phyloP scores from a whole-genome alignment of 1,140 invertebrate species.

The Drosophila biarmipes region DNA sequence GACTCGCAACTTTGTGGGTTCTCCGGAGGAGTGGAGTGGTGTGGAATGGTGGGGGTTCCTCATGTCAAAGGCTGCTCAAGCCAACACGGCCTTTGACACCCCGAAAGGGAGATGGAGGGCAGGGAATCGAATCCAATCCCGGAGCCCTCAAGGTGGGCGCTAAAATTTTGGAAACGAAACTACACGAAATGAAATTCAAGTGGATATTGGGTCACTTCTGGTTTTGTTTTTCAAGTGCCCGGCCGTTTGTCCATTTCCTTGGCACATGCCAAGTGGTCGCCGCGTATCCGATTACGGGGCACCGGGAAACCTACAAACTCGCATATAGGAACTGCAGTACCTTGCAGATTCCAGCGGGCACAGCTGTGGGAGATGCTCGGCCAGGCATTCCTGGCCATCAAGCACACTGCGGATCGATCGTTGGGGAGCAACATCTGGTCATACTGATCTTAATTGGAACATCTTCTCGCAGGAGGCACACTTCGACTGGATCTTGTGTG shows the following conservation, averaged over 20 bases:
- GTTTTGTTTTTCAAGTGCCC: constrained; percentile 65
- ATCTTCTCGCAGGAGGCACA: constrained; percentile 14
- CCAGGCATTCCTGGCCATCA: constrained; percentile 45
- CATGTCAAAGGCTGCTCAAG: constrained; percentile 61
- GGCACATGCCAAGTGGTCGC: constrained; percentile 73
- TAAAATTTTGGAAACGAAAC: constrained; percentile 56
- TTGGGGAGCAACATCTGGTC: constrained; percentile 57
- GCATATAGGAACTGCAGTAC: neutral
- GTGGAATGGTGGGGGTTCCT: neutral
- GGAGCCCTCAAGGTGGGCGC: constrained; percentile 39
- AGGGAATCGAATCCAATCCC: constrained; percentile 26
- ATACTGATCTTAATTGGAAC: constrained; percentile 71
- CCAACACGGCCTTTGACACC: constrained; percentile 75
- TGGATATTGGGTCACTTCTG: constrained; percentile 68
- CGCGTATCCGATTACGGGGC: constrained; percentile 55
- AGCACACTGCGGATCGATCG: constrained; percentile 47
- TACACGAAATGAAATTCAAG: constrained; percentile 76
- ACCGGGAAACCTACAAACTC: constrained; percentile 29
- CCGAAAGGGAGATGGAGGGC: constrained; percentile 6
- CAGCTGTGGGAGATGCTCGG: constrained; percentile 58
- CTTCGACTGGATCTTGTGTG: neutral
- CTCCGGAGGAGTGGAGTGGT: constrained; percentile 8
- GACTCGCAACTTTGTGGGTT: constrained; percentile 63
- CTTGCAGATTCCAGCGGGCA: constrained; percentile 33
- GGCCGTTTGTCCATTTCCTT: constrained; percentile 68